Evolutionary conservation across 64 coral and sea anemone species (phyloP), one percentile per base, ranked within the genome.

Genomic region (Stichodactyla mertensii): DNA sequence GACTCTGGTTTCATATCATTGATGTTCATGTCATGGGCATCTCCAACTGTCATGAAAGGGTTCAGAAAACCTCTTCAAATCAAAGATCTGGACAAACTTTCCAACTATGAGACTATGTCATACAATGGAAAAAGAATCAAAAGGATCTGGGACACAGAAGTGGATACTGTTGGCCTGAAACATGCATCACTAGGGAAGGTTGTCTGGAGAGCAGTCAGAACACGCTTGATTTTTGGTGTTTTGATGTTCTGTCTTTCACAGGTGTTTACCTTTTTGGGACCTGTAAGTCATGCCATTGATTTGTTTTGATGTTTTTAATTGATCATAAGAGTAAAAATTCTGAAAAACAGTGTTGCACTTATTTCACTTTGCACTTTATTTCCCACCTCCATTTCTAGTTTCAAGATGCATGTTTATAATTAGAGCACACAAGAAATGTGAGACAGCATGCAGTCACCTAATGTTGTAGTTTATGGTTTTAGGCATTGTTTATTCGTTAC

Each of bases 21-120:
- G 55, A 93, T 97, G 92, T 86, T 97, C 55, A 69, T 97, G 57
- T 86, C 70, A 61, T 97, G 95, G 95, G 91, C 92, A 62, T 88
- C 92, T 10, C 89, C 88, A 51, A 85, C 90, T 10, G 80, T 97
- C 24, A 61, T 67, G 19, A 97, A 93, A 84, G 92, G 95, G 55
- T 97, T 97, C 51, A 93, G 86, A 77, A 93, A 91, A 61, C 77
- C 92, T 54, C 54, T 97, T 9, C 51, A 87, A 31, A 20, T 88
- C 28, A 67, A 82, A 26, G 95, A 97, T 83, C 92, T 97, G 6
- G 95, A 91, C 54, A 91, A 97, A 74, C 88, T 97, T 5, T 93
- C 95, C 16, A 16, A 84, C 20, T 93, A 91, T 78, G 95, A 97
- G 64, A 91, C 89, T 9, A 91, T 91, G 4, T 20, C 66, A 61